Conservation (phyloP, 2,888 invertebrate species). For the Lasioglossum leucozonium region DNA sequence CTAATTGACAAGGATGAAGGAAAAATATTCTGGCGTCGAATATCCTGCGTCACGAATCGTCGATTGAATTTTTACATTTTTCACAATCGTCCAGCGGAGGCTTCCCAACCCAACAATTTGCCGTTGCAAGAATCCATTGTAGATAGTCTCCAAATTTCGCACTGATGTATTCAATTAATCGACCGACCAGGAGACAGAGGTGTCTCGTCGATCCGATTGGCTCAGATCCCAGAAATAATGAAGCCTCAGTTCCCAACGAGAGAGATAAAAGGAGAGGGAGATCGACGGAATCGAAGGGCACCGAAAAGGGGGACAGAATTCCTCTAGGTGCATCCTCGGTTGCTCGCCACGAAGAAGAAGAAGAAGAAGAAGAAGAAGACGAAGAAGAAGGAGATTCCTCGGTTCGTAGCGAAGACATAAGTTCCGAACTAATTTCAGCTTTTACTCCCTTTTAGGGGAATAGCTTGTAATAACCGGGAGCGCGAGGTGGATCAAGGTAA, state of each 20-base stretch:
- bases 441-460: constrained; percentile 66
- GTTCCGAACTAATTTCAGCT: constrained; percentile 71
- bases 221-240: neutral
- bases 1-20: constrained; percentile 14
- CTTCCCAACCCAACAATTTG: no score
- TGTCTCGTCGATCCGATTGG: constrained; percentile 19
- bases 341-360: neutral
- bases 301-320: constrained; percentile 38
- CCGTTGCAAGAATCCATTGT: no score
- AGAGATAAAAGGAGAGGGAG: neutral
- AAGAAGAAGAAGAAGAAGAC: constrained; percentile 27
- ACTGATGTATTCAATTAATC: neutral
- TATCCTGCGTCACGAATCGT: neutral
- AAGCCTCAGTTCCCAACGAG: neutral
- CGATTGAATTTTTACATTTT: neutral
- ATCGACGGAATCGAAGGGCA: neutral
- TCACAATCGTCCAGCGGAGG: neutral
- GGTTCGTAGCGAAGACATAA: constrained; percentile 53
- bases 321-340: constrained; percentile 13
- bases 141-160: no score
- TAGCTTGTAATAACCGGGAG: constrained; percentile 67
- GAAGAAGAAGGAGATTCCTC: constrained; percentile 54
- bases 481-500: constrained; percentile 64
- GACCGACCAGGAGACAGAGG: neutral
- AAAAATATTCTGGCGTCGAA: neutral